phyloP scores from a whole-genome alignment of 2,113 vertebrate species.

The Cyanoramphus novaezelandiae region DNA sequence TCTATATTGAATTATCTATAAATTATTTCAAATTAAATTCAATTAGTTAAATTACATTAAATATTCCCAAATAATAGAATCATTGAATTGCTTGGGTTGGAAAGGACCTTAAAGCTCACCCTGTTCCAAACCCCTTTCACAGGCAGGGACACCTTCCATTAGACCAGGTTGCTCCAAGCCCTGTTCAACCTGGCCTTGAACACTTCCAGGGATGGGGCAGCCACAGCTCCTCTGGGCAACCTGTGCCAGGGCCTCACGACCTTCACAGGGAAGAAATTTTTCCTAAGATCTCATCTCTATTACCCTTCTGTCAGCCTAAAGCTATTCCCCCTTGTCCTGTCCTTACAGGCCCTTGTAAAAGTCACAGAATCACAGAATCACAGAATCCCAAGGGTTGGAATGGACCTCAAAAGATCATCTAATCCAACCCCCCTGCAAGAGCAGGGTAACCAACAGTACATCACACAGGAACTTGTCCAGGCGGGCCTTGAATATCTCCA shows the following conservation, averaged over 20 bases:
- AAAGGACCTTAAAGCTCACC: background rate
- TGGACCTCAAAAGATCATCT: too few relatives aligned
- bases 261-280: background rate
- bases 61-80: background rate
- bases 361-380: background rate
- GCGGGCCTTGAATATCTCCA: too few relatives aligned
- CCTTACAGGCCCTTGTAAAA: background rate
- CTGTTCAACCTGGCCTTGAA: too few relatives aligned
- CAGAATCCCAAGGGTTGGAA: too few relatives aligned
- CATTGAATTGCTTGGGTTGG: background rate
- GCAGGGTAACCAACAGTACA: too few relatives aligned
- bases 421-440: too few relatives aligned
- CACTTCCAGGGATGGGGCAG: too few relatives aligned
- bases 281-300: background rate
- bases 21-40: background rate
- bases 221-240: too few relatives aligned
- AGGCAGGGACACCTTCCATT: background rate
- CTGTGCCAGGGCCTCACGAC: too few relatives aligned
- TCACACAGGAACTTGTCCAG: too few relatives aligned
- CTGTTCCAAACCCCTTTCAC: background rate
- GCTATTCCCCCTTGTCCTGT: background rate
- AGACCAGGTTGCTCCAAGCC: background rate
- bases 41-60: background rate
- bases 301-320: background rate
- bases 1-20: background rate